Evolutionary conservation across 2,113 vertebrate genomes (phyloP).

Genomic region (Perca schrenkii): DNA sequence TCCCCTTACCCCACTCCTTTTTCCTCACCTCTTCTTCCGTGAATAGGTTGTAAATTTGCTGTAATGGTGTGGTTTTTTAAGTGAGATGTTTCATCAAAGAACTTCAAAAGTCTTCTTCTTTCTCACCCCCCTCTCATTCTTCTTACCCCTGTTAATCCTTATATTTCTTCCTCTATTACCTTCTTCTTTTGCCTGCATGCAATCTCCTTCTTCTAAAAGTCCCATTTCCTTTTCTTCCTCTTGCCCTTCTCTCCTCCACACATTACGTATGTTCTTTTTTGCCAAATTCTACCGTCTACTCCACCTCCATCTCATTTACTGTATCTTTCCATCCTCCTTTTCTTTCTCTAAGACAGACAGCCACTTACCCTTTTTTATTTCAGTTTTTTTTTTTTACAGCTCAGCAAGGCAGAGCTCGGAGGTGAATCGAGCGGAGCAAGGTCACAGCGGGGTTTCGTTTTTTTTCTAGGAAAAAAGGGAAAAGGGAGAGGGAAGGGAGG

Average conservation of each 20-base stretch:
- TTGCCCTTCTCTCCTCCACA: neutral
- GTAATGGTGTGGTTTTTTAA: too few relatives aligned
- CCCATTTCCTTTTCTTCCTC: neutral
- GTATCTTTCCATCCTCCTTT: neutral
- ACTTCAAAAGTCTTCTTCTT: neutral
- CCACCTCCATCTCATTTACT: neutral
- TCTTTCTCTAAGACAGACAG: constrained; percentile 36
- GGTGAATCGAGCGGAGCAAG: constrained; percentile 45
- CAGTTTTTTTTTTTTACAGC: constrained; percentile 41
- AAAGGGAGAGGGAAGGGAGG: neutral
- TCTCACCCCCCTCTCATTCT: neutral
- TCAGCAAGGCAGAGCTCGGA: neutral
- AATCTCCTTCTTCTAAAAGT: too few relatives aligned
- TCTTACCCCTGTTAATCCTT: neutral
- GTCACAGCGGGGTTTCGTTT: constrained; percentile 39
- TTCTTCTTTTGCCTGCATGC: neutral
- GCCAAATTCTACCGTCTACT: neutral
- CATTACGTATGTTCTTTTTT: neutral
- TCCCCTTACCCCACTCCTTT: neutral
- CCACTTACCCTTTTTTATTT: constrained; percentile 43
- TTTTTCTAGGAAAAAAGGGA: constrained; percentile 27
- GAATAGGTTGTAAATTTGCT: too few relatives aligned
- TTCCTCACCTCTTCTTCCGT: neutral
- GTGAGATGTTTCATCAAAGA: too few relatives aligned
- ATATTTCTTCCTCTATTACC: neutral